Conservation (phyloP, 2,797 vertebrate species). For the Peromyscus eremicus region DNA sequence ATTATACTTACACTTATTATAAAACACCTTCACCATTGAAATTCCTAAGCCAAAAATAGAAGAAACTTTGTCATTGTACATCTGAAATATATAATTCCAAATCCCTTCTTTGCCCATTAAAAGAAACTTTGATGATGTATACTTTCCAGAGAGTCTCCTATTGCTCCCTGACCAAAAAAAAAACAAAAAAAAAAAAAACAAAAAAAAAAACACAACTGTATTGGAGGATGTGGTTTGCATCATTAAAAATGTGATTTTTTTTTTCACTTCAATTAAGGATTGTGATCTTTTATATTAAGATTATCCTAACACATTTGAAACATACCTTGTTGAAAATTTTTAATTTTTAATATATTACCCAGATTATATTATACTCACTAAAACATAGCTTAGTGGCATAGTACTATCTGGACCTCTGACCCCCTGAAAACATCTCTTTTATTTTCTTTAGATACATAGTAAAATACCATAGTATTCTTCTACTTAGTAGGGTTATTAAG, state of each 20-base stretch:
- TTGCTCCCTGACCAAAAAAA: constrained; percentile 45
- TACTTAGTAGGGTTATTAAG: not conserved
- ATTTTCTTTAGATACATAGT: not conserved
- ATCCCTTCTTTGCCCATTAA: not conserved
- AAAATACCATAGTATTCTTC: constrained; percentile 7
- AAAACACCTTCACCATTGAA: constrained; percentile 68
- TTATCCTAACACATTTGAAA: constrained; percentile 45
- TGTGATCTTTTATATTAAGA: constrained; percentile 47
- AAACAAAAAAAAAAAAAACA: too few relatives aligned
- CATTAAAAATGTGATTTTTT: constrained; percentile 61
- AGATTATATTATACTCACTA: constrained; percentile 28
- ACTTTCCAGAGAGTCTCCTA: constrained; percentile 64
- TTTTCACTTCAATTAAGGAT: constrained; percentile 19
- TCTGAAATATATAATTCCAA: constrained; percentile 59
- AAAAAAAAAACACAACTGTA: too few relatives aligned
- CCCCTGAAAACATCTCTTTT: not conserved
- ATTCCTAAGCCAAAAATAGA: constrained; percentile 67
- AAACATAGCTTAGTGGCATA: not conserved
- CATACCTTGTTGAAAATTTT: constrained; percentile 25
- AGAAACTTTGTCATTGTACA: constrained; percentile 47
- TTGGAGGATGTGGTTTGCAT: constrained; percentile 18
- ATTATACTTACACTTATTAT: constrained; percentile 10
- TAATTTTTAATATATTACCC: constrained; percentile 46
- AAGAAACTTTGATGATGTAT: constrained; percentile 45
- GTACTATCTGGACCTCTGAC: not conserved